These are phyloP conservation scores for Xylocopa sonorina DNA, from an alignment of 1,140 invertebrate species.

Conservation along the genomic window DNA sequence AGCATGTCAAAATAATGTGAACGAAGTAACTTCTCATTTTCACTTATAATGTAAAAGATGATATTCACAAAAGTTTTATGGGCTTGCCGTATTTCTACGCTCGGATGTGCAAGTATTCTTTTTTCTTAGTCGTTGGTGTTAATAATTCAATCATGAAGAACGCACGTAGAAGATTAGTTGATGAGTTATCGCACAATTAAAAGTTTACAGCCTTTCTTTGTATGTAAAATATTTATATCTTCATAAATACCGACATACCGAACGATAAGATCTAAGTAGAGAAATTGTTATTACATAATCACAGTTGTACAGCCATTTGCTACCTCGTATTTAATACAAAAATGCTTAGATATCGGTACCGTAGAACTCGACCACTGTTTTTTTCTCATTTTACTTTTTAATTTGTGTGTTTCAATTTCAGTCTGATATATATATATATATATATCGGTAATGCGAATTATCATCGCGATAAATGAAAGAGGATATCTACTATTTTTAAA, in stretches of 20 bases:
- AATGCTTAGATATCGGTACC: constrained; percentile 52
- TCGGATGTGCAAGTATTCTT: constrained; percentile 1
- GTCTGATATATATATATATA: no score
- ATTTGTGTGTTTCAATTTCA: constrained; percentile 10
- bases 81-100: constrained; percentile 21
- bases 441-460: constrained; percentile 1
- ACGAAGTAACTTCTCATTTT: neutral
- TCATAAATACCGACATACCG: constrained; percentile 40
- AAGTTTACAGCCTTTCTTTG: constrained; percentile 41
- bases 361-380: neutral
- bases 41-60: neutral
- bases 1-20: constrained; percentile 42
- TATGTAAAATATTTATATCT: constrained; percentile 51
- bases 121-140: neutral
- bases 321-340: constrained; percentile 64
- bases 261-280: constrained; percentile 47
- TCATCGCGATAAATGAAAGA: neutral
- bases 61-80: constrained; percentile 42
- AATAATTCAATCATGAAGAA: constrained; percentile 12
- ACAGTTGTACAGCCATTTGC: constrained; percentile 63
- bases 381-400: neutral
- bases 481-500: neutral
- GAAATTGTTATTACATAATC: constrained; percentile 53
- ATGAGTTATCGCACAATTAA: constrained; percentile 25
- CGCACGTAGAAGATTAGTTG: constrained; percentile 8